Conservation (phyloP, 2,113 vertebrate genomes). For the Microtus montanus region DNA sequence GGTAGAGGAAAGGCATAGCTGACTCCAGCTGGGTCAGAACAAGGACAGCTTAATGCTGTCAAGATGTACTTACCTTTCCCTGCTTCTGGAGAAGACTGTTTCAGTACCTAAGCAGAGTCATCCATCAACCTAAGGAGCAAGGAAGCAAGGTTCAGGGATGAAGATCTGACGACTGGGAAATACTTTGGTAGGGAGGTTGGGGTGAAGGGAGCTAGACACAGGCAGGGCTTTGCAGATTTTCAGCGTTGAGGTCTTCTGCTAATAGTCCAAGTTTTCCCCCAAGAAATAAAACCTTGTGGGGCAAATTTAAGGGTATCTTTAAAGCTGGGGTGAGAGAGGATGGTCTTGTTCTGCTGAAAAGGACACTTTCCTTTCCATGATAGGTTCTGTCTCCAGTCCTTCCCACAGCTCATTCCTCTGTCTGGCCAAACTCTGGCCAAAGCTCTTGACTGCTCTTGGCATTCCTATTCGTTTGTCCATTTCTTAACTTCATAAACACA, state of each 20-base stretch:
- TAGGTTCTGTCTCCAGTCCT: not conserved
- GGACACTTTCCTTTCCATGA: not conserved
- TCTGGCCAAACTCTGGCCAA: not conserved
- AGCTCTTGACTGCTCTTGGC: not conserved
- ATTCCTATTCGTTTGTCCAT: not conserved
- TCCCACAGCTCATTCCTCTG: not conserved
- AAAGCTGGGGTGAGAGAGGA: not conserved
- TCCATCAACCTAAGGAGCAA: not conserved
- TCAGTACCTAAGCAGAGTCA: not conserved
- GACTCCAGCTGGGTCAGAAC: not conserved
- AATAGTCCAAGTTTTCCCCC: not conserved
- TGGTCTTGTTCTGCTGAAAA: not conserved
- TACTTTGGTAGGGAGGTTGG: not conserved
- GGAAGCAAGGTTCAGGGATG: not conserved
- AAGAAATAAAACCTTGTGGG: constrained; percentile 1
- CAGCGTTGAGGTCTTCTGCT: not conserved
- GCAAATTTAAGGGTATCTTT: not conserved
- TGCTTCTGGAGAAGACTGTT: not conserved
- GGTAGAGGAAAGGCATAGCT: not conserved
- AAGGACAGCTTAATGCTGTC: not conserved
- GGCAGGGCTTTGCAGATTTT: not conserved
- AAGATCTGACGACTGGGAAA: not conserved
- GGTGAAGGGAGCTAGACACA: not conserved
- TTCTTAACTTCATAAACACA: not conserved
- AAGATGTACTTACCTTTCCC: not conserved